A percentile compares a stretch with the other conserved stretches of the same genome.
Conservation (phyloP, 2,888 invertebrate species). For the Cheilosia urbana region DNA sequence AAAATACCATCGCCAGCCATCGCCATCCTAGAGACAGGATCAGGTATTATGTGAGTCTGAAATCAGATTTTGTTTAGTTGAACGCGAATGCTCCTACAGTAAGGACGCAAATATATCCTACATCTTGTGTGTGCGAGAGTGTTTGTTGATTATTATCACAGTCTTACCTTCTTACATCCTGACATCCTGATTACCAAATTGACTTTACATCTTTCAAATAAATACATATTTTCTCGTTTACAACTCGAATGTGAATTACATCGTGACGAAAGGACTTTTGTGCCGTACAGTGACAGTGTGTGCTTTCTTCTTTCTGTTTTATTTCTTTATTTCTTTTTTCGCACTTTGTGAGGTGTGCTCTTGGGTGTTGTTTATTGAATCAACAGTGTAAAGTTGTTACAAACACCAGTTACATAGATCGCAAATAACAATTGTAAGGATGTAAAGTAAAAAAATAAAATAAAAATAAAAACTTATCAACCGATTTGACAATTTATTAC, state of each 20-base stretch:
- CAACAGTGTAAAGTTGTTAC: conserved; percentile 44
- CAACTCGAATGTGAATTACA: conserved; percentile 33
- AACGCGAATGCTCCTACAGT: conserved; percentile 83
- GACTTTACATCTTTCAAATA: conserved; percentile 46
- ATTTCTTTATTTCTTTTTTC: neutral
- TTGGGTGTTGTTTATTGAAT: conserved; percentile 41
- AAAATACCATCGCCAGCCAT: conserved; percentile 53
- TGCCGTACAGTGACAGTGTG: conserved; percentile 2
- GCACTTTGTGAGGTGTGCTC: neutral
- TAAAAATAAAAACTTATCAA: neutral
- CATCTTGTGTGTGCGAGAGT: conserved; percentile 56
- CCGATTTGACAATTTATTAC: neutral
- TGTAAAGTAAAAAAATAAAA: conserved; percentile 7
- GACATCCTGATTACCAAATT: conserved; percentile 57
- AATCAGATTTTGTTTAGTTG: conserved; percentile 80
- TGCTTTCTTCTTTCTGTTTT: neutral
- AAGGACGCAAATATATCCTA: conserved; percentile 80
- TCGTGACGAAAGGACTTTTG: neutral
- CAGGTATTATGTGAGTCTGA: conserved; percentile 74
- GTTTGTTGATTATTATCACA: conserved; percentile 50
- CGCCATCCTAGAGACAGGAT: conserved; percentile 74
- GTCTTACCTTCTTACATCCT: conserved; percentile 41
- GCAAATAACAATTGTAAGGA: neutral
- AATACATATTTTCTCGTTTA: conserved; percentile 31
- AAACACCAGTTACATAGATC: conserved; percentile 12